A percentile compares a stretch with the other conserved stretches of the same genome.
These are phyloP conservation scores for Neopipo cinnamomea DNA, from an alignment of 2,113 vertebrate genomes.

Conservation along the genomic window DNA sequence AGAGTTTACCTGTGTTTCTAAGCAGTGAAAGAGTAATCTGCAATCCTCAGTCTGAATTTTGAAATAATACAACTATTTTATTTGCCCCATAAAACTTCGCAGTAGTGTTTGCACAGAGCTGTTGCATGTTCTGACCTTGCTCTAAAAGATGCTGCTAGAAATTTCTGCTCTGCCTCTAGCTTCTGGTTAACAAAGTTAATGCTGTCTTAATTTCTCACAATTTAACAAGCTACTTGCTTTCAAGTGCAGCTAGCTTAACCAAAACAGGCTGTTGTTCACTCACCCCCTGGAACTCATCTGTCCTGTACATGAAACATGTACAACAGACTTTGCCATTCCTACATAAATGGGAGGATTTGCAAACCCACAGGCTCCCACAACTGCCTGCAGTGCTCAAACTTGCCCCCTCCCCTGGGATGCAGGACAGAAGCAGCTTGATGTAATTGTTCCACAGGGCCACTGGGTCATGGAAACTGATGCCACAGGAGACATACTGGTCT, in stretches of 20 bases:
- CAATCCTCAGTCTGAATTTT: background rate
- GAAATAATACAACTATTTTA: background rate
- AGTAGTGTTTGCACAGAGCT: background rate
- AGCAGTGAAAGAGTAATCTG: background rate
- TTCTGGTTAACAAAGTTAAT: background rate
- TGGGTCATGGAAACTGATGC: constrained; percentile 48
- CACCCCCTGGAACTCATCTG: background rate
- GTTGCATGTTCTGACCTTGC: background rate
- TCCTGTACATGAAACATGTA: background rate
- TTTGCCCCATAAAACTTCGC: background rate
- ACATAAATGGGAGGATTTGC: background rate
- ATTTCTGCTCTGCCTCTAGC: background rate
- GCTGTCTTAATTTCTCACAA: background rate
- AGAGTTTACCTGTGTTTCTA: background rate
- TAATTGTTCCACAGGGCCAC: constrained; percentile 13
- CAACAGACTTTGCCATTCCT: background rate
- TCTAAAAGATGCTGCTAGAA: background rate
- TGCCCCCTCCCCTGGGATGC: constrained; percentile 46
- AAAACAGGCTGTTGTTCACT: background rate
- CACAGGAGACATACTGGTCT: background rate
- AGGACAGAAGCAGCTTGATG: background rate
- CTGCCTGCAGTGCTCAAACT: background rate
- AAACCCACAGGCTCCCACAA: constrained; percentile 32
- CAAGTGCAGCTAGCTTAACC: background rate
- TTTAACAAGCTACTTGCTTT: background rate